Evolutionary conservation across 2,113 vertebrate species (phyloP).

Genomic region (Brevimyrus niger): DNA sequence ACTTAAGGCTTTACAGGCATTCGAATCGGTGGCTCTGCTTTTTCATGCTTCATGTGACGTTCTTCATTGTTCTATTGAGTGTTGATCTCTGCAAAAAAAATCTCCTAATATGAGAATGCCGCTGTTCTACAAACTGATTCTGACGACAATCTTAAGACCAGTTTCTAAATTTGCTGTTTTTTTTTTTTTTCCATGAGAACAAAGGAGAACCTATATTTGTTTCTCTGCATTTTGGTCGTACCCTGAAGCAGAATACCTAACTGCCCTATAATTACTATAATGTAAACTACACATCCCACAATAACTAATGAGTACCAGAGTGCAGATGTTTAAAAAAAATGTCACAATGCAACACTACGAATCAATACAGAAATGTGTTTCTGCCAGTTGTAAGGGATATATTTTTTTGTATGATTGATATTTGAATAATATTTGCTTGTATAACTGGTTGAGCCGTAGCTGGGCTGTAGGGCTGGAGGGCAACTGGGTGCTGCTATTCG

Average conservation of each 20-base stretch:
- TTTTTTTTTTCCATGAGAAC: background rate
- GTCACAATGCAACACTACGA: background rate
- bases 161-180: background rate
- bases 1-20: background rate
- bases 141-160: background rate
- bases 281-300: background rate
- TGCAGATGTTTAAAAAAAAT: background rate
- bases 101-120: background rate
- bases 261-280: constrained; percentile 4
- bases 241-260: background rate
- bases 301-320: background rate
- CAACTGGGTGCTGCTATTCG: background rate
- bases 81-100: background rate
- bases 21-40: background rate
- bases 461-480: background rate
- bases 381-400: background rate
- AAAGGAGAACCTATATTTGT: background rate
- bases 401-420: background rate
- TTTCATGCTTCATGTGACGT: background rate
- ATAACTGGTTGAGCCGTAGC: background rate
- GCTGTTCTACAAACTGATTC: background rate
- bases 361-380: background rate
- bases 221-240: background rate
- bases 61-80: background rate
- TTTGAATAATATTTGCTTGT: background rate